A percentile compares a stretch with the other conserved stretches of the same genome.
Evolutionary conservation across 2,113 vertebrate genomes (phyloP).

Genomic region (Mungos mungo): DNA sequence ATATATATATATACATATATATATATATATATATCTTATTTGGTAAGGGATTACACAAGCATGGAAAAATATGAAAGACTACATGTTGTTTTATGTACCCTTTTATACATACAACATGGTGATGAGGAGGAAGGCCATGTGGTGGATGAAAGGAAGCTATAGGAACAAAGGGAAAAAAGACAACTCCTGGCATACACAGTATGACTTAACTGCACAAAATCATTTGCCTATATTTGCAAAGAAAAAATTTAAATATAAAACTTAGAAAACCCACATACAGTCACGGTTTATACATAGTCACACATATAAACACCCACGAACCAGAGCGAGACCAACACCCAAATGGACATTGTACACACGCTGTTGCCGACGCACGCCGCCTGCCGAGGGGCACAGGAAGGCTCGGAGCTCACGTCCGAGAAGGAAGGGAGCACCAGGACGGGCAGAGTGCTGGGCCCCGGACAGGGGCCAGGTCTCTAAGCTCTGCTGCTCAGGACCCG

Average conservation of each 20-base stretch:
- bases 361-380: not conserved
- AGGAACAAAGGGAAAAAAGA: not conserved
- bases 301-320: not conserved
- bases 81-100: not conserved
- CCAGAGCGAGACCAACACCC: not conserved
- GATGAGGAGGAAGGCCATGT: not conserved
- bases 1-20: too few relatives aligned
- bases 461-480: not conserved
- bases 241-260: constrained; percentile 1
- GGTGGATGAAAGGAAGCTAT: not conserved
- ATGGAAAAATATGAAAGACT: not conserved
- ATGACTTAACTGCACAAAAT: not conserved
- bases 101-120: not conserved
- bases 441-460: not conserved
- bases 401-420: not conserved
- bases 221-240: not conserved
- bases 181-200: accelerated
- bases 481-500: not conserved
- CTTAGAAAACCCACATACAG: not conserved
- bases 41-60: not conserved
- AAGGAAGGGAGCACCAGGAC: accelerated
- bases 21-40: not conserved
- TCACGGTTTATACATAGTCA: not conserved
- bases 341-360: not conserved
- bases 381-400: not conserved